These are phyloP conservation scores for Bradynema listronoti DNA, from an alignment of 1,140 invertebrate genomes.

Conservation along the genomic window DNA sequence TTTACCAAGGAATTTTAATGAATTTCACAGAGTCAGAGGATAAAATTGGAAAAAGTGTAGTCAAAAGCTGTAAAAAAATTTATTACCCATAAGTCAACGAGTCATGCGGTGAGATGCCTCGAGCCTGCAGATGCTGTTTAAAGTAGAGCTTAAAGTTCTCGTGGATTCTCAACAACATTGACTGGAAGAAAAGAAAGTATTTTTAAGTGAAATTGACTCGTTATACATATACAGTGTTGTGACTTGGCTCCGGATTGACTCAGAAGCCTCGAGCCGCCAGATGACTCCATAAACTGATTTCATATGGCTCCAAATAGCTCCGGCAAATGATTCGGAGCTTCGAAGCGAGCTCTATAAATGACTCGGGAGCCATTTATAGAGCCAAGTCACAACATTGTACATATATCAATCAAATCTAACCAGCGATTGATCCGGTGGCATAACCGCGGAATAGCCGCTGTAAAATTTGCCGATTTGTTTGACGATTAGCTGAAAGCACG, in stretches of 20 bases:
- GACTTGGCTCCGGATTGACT: too few species aligned
- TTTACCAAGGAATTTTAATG: slow-evolving; percentile 31
- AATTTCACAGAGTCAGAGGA: too few species aligned
- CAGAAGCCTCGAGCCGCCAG: too few species aligned
- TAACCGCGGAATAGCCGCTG: slow-evolving; percentile 69
- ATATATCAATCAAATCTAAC: slow-evolving; percentile 29
- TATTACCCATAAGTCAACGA: slow-evolving; percentile 82
- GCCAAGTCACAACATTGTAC: too few species aligned
- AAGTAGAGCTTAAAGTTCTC: slow-evolving; percentile 78
- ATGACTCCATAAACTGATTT: too few species aligned
- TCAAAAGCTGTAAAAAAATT: slow-evolving; percentile 23
- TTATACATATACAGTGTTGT: too few species aligned
- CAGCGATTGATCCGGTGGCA: slow-evolving; percentile 59
- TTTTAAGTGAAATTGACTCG: too few species aligned
- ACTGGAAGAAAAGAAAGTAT: slow-evolving; percentile 60
- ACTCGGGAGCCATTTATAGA: too few species aligned
- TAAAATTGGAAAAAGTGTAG: too few species aligned
- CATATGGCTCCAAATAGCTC: too few species aligned
- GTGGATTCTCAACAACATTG: slow-evolving; percentile 76
- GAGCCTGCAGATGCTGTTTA: slow-evolving; percentile 72
- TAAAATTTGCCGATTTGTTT: slow-evolving; percentile 80
- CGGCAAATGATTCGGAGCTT: too few species aligned
- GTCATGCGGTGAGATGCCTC: slow-evolving; percentile 86
- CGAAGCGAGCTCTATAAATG: too few species aligned
- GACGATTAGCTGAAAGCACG: slow-evolving; percentile 80